Conservation (phyloP, 2,797 vertebrate genomes). For the Enteromius afrohamiltoni region DNA sequence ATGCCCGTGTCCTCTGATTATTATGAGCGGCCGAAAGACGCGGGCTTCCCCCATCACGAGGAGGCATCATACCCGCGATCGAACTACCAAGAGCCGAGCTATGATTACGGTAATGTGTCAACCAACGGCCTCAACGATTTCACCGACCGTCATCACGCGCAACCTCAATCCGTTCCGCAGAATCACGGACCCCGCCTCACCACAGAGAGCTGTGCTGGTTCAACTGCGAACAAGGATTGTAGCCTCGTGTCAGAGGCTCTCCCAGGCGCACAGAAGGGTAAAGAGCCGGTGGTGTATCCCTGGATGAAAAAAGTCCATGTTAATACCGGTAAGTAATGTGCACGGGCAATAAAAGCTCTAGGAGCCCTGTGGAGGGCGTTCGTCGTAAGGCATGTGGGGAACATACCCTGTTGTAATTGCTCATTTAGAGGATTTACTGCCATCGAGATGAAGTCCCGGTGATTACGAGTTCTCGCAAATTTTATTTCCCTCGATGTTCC, state of each 20-base stretch:
- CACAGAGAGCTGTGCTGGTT: constrained; percentile 77
- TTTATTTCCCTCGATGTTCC: constrained; percentile 90
- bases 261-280: constrained; percentile 81
- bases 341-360: constrained; percentile 64
- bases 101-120: constrained; percentile 82
- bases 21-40: constrained; percentile 87
- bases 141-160: constrained; percentile 77
- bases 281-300: constrained; percentile 96
- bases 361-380: constrained; percentile 68
- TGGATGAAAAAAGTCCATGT: constrained; percentile 99
- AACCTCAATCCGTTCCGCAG: constrained; percentile 79
- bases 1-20: constrained; percentile 84
- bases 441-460: constrained; percentile 93
- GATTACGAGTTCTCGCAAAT: constrained; percentile 99
- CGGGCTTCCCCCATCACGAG: constrained; percentile 86
- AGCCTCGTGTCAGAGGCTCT: constrained; percentile 79
- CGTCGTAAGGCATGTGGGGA: constrained; percentile 79
- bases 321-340: constrained; percentile 90
- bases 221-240: constrained; percentile 82
- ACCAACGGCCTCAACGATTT: constrained; percentile 79
- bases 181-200: constrained; percentile 78
- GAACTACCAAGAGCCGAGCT: constrained; percentile 85
- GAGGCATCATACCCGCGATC: constrained; percentile 85
- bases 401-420: constrained; percentile 81
- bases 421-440: constrained; percentile 95